Conservation (phyloP, 2,888 invertebrate genomes). For the Macrophya alboannulata region DNA sequence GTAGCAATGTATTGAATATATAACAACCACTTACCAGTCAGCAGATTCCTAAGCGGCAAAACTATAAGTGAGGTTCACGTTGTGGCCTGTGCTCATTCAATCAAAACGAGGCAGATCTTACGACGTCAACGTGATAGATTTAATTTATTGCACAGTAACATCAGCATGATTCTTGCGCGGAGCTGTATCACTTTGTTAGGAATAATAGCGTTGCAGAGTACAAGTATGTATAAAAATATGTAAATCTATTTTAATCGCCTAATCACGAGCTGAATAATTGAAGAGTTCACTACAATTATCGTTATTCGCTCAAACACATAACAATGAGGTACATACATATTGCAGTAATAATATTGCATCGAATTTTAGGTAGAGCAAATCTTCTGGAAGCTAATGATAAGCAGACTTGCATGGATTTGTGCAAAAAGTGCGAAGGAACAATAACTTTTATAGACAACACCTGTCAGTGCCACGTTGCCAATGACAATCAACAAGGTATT, state of each 20-base stretch:
- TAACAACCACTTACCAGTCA: slow-evolving; percentile 54
- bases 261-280: background rate
- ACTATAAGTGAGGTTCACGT: slow-evolving; percentile 60
- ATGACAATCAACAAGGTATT: slow-evolving; percentile 65
- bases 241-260: background rate
- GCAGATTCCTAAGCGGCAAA: slow-evolving; percentile 61
- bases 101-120: background rate
- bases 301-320: background rate
- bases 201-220: slow-evolving; percentile 22
- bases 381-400: slow-evolving; percentile 59
- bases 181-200: slow-evolving; percentile 13
- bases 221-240: slow-evolving; percentile 19
- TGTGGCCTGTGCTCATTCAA: slow-evolving; percentile 36
- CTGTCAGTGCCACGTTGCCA: slow-evolving; percentile 66
- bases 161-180: slow-evolving; percentile 19
- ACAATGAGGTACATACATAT: too few species aligned
- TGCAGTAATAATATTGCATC: background rate
- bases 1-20: slow-evolving; percentile 31
- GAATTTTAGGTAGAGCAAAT: slow-evolving; percentile 60
- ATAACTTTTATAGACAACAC: slow-evolving; percentile 62
- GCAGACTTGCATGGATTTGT: slow-evolving; percentile 66
- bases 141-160: background rate
- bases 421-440: slow-evolving; percentile 63
- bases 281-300: background rate
- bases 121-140: background rate